Evolutionary conservation across 1,140 invertebrate species (phyloP).

Genomic region (Frieseomelitta varia): DNA sequence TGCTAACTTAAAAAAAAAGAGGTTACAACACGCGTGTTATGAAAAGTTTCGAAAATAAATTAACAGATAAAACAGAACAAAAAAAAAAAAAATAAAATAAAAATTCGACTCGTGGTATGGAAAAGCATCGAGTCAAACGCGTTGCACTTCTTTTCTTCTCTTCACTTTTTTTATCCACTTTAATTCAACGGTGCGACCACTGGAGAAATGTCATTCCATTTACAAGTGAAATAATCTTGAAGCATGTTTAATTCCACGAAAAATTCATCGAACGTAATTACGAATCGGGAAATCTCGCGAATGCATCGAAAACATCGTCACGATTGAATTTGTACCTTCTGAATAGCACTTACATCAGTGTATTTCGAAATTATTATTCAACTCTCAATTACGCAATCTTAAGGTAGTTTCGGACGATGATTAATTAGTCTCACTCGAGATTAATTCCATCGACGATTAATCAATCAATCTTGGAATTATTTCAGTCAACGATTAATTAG

Average conservation of each 20-base stretch:
- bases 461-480: no score
- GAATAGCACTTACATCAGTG: no score
- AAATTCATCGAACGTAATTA: slow-evolving; percentile 25
- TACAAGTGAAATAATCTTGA: background rate
- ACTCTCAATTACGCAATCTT: no score
- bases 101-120: background rate
- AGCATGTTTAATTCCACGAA: background rate
- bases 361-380: no score
- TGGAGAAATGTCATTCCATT: background rate
- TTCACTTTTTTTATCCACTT: background rate
- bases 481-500: no score
- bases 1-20: background rate
- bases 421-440: no score
- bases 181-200: background rate
- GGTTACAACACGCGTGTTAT: background rate
- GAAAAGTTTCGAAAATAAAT: background rate
- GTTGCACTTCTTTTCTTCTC: background rate
- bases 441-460: no score
- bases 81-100: background rate
- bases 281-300: no score
- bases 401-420: no score
- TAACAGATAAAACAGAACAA: background rate
- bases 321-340: no score
- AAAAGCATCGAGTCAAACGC: background rate
- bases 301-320: background rate